phyloP scores from a whole-genome alignment of 2,888 invertebrate genomes.

The Endotricha flammealis region DNA sequence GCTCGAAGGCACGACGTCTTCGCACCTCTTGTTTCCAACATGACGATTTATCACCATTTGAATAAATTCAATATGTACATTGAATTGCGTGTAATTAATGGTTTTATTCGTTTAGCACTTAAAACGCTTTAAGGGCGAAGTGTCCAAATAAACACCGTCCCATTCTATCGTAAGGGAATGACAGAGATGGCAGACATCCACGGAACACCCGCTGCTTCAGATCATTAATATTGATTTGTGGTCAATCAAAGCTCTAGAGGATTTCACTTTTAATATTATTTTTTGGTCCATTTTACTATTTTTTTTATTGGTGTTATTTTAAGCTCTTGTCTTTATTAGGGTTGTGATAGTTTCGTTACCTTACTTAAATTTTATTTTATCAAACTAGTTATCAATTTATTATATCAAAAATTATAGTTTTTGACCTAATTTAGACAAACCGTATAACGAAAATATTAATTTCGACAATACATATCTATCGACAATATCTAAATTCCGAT shows the following conservation, averaged over 20 bases:
- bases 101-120: constrained; percentile 79
- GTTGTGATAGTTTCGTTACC: constrained; percentile 11
- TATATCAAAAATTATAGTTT: no score
- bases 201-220: constrained; percentile 69
- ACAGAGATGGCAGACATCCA: constrained; percentile 39
- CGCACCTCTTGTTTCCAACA: constrained; percentile 64
- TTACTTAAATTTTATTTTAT: no score
- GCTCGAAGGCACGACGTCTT: constrained; percentile 25
- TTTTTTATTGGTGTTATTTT: constrained; percentile 17
- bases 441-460: no score
- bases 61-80: constrained; percentile 79
- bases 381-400: no score
- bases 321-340: constrained; percentile 14
- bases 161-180: constrained; percentile 30
- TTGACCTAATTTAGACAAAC: no score
- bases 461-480: no score
- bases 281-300: constrained; percentile 48
- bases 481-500: no score
- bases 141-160: constrained; percentile 66
- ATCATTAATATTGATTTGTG: constrained; percentile 80
- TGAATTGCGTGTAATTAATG: constrained; percentile 77
- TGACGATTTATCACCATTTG: constrained; percentile 75
- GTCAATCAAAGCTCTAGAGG: constrained; percentile 76
- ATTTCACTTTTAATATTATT: constrained; percentile 74
- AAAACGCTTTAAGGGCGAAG: constrained; percentile 74